Conservation (phyloP, 2,113 vertebrate species). For the Toxostoma redivivum region DNA sequence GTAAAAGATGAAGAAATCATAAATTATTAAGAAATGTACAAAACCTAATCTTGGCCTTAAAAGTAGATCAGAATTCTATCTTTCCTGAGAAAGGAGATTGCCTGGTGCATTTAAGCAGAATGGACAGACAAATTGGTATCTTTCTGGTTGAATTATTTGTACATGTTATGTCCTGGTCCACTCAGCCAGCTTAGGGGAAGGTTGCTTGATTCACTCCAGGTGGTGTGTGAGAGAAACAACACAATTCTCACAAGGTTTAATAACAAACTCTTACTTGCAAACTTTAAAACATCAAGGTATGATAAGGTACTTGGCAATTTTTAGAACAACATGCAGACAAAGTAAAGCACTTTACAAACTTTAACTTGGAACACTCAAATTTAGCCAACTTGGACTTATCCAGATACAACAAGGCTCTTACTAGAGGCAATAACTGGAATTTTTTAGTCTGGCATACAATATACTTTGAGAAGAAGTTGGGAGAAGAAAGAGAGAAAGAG, state of each 20-base stretch:
- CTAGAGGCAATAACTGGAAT: not conserved
- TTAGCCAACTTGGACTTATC: not conserved
- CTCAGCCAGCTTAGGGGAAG: not conserved
- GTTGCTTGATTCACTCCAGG: not conserved
- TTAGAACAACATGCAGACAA: no score
- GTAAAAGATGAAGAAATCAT: not conserved
- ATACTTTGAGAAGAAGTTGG: not conserved
- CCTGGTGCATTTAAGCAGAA: not conserved
- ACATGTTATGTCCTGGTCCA: not conserved
- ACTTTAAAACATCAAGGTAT: not conserved
- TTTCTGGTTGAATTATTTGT: not conserved
- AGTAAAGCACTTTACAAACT: not conserved
- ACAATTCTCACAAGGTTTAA: not conserved
- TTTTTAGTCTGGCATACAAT: not conserved
- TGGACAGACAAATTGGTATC: not conserved
- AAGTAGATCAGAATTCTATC: not conserved
- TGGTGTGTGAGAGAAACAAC: accelerated
- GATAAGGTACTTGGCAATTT: not conserved
- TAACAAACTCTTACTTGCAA: not conserved
- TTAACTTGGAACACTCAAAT: not conserved
- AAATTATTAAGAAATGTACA: not conserved
- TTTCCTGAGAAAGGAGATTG: not conserved
- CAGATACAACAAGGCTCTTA: not conserved
- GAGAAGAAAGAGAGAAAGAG: not conserved
- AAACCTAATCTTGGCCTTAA: not conserved